These are phyloP conservation scores for Ips nitidus DNA, from an alignment of 1,140 invertebrate genomes.

Conservation along the genomic window DNA sequence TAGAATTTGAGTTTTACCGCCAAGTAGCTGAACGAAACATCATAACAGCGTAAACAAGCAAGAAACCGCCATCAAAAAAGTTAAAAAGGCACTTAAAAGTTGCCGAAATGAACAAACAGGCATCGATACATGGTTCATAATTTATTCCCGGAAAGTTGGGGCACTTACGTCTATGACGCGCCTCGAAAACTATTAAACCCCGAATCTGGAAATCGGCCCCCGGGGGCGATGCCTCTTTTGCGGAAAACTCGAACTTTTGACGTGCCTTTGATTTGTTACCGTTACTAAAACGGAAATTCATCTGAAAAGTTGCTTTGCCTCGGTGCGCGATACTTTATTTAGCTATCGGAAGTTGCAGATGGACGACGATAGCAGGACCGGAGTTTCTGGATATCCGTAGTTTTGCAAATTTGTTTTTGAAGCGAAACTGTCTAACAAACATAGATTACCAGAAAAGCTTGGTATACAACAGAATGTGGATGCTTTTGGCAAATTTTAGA, in stretches of 20 bases:
- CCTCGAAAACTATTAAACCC: conserved; percentile 23
- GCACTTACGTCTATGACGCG: conserved; percentile 11
- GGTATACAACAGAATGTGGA: no score
- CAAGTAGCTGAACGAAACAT: no score
- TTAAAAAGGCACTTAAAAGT: not conserved
- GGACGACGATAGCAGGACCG: conserved; percentile 12
- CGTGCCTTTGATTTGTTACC: conserved; percentile 24
- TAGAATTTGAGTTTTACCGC: no score
- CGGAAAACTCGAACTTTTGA: conserved; percentile 11
- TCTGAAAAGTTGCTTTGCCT: conserved; percentile 7
- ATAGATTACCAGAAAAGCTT: no score
- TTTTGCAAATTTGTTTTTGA: no score
- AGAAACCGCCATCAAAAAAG: no score
- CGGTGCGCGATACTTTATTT: conserved; percentile 11
- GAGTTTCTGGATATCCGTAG: no score
- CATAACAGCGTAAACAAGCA: no score
- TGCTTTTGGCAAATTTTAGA: no score
- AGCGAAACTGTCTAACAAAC: no score
- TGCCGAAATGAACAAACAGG: conserved; percentile 6
- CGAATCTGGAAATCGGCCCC: conserved; percentile 21
- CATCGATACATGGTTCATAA: conserved; percentile 13
- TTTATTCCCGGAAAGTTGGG: conserved; percentile 7
- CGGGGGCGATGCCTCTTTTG: conserved; percentile 13
- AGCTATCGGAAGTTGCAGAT: conserved; percentile 20
- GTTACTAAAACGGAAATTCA: conserved; percentile 6